Conservation (phyloP, 2,113 vertebrate genomes). For the Tonatia bakeri region DNA sequence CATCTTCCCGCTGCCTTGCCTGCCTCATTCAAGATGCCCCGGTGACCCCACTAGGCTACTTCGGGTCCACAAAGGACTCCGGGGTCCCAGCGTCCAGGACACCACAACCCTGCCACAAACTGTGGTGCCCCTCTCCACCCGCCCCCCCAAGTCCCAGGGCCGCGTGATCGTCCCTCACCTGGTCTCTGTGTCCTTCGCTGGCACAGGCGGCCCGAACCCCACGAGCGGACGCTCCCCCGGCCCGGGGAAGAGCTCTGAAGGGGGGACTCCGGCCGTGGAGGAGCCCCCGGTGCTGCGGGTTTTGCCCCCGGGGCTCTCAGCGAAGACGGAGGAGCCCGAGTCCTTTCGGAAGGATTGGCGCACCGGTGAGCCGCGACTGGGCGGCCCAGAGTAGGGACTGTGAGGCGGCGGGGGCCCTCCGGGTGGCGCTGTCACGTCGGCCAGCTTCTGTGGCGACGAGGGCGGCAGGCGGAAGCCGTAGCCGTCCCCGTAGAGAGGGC, state of each 20-base stretch:
- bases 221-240: constrained; percentile 84
- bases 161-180: constrained; percentile 79
- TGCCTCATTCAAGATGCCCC: not conserved
- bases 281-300: constrained; percentile 67
- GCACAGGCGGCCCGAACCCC: constrained; percentile 86
- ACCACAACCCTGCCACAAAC: not conserved
- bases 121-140: not conserved
- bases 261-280: constrained; percentile 62
- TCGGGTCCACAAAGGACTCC: not conserved
- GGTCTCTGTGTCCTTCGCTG: constrained; percentile 88
- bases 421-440: constrained; percentile 86
- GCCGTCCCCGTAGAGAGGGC: constrained; percentile 89
- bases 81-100: not conserved
- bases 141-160: not conserved
- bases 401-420: constrained; percentile 85
- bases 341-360: constrained; percentile 96
- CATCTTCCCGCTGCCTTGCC: not conserved
- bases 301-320: constrained; percentile 90
- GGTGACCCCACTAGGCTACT: not conserved
- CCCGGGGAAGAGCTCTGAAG: constrained; percentile 86
- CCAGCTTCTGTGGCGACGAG: constrained; percentile 93
- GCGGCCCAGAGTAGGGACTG: constrained; percentile 91
- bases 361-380: constrained; percentile 92
- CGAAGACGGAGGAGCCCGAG: constrained; percentile 93
- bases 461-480: constrained; percentile 93